A percentile compares a stretch with the other conserved stretches of the same genome.
phyloP scores from a whole-genome alignment of 2,797 vertebrate genomes.

The Lemur catta region DNA sequence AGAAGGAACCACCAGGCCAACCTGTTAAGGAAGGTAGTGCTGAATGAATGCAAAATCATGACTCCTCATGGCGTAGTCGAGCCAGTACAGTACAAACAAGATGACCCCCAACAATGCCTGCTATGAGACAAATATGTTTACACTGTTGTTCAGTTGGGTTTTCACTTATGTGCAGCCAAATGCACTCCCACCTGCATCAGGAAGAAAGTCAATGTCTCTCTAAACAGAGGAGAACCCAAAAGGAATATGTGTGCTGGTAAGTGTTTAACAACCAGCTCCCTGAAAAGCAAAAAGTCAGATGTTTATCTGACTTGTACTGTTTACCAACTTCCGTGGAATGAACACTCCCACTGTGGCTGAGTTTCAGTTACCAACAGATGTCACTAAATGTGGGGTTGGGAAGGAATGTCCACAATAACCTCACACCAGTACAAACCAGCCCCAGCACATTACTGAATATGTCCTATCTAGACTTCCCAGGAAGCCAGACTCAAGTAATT shows the following conservation, averaged over 20 bases:
- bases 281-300: constrained; percentile 18
- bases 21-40: not conserved
- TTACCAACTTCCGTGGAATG: not conserved
- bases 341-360: not conserved
- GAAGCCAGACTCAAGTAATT: not conserved
- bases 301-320: not conserved
- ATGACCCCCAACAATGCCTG: not conserved
- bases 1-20: not conserved
- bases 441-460: not conserved
- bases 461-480: not conserved
- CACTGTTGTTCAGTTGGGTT: not conserved
- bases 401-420: not conserved
- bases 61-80: not conserved
- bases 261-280: not conserved
- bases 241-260: not conserved
- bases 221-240: not conserved
- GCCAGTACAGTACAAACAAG: not conserved
- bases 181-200: not conserved
- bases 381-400: not conserved
- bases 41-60: not conserved
- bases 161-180: not conserved
- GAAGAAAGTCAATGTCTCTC: not conserved
- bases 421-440: not conserved
- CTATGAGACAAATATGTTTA: not conserved
- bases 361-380: not conserved